Conservation (phyloP, 2,113 vertebrate species). For the Alexandromys fortis region DNA sequence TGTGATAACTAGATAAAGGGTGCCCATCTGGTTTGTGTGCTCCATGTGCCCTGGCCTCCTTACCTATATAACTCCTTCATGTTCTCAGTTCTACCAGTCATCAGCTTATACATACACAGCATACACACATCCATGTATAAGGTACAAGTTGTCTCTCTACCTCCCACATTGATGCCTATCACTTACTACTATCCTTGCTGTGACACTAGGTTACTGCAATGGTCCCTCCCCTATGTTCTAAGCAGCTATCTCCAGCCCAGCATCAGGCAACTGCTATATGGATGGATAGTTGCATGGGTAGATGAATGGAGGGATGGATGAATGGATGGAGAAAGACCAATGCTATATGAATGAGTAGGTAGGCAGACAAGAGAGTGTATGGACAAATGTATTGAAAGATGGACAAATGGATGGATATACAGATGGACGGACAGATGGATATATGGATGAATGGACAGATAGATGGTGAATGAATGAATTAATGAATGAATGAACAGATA, state of each 20-base stretch:
- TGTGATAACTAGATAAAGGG: not conserved
- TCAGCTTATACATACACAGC: not conserved
- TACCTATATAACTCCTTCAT: not conserved
- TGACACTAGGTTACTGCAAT: not conserved
- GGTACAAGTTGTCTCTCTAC: not conserved
- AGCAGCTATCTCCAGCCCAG: not conserved
- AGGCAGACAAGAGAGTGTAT: not conserved
- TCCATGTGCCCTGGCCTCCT: not conserved
- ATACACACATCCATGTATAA: accelerated
- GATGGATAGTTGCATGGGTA: not conserved
- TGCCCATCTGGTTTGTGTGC: not conserved
- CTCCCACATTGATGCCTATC: not conserved
- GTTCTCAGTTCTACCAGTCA: not conserved
- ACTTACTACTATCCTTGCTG: not conserved
- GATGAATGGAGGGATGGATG: not conserved
- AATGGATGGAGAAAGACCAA: not conserved
- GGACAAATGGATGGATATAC: not conserved
- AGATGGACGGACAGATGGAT: not conserved
- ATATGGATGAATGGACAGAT: not conserved
- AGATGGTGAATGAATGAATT: not conserved
- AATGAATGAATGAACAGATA: not conserved
- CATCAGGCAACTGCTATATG: not conserved
- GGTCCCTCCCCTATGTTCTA: not conserved
- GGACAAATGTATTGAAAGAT: not conserved
- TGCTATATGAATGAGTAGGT: not conserved